Percentiles rank a stretch among this genome's conserved stretches.
Evolutionary conservation across 2,113 vertebrate genomes (phyloP).

Genomic region (Camelus bactrianus): DNA sequence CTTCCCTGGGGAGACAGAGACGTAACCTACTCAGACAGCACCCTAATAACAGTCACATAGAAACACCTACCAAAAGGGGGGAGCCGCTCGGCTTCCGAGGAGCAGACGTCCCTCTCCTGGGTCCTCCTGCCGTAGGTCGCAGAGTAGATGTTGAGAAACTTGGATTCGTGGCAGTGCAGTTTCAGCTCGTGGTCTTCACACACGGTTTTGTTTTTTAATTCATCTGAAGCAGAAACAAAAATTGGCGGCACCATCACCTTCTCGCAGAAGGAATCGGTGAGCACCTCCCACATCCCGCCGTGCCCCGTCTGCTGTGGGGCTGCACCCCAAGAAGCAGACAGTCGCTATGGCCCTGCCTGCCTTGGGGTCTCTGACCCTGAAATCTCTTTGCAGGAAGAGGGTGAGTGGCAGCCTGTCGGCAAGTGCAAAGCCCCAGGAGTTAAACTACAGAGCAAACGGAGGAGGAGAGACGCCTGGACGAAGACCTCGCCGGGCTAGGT

Average conservation of each 20-base stretch:
- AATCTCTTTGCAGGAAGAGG: not conserved
- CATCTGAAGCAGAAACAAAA: conserved; percentile 89
- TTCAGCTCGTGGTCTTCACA: conserved; percentile 94
- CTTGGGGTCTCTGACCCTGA: not conserved
- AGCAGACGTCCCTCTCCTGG: conserved; percentile 88
- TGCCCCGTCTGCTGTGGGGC: accelerated
- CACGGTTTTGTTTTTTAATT: conserved; percentile 93
- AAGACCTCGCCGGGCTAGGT: accelerated
- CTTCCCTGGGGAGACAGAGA: not conserved
- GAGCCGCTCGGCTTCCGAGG: conserved; percentile 79
- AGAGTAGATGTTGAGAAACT: conserved; percentile 95
- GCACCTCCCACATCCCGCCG: accelerated
- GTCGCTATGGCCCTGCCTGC: accelerated
- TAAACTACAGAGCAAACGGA: accelerated
- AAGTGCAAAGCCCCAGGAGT: not conserved
- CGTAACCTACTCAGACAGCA: not conserved
- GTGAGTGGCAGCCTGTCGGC: too few species aligned
- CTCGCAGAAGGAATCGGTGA: accelerated
- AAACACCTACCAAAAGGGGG: conserved; percentile 92
- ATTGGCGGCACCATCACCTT: conserved; percentile 28
- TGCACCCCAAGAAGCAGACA: not conserved
- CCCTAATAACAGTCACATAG: accelerated
- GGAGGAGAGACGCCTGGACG: not conserved
- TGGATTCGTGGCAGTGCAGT: conserved; percentile 94
- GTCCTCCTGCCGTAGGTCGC: conserved; percentile 92